These are phyloP conservation scores for Microtus pennsylvanicus DNA, from an alignment of 2,113 vertebrate genomes.

Conservation along the genomic window DNA sequence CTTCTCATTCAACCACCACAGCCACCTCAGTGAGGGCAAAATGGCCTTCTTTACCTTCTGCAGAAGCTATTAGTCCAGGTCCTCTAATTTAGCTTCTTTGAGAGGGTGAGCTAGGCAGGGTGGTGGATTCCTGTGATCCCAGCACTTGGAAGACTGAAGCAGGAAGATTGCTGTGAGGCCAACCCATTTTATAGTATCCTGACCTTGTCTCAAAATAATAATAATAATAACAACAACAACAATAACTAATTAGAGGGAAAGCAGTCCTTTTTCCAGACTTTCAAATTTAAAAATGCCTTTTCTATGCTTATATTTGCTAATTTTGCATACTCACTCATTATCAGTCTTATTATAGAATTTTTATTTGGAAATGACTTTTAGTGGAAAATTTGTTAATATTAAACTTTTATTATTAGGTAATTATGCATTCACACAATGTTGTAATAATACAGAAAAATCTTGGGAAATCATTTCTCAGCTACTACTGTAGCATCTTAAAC, in stretches of 20 bases:
- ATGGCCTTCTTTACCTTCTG: neutral
- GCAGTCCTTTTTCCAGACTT: neutral
- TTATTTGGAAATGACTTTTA: neutral
- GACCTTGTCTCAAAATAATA: too few relatives aligned
- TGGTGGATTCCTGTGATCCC: neutral
- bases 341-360: neutral
- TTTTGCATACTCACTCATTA: neutral
- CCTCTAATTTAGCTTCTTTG: neutral
- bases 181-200: too few relatives aligned
- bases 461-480: neutral
- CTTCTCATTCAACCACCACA: neutral
- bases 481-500: neutral
- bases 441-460: neutral
- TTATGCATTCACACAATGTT: neutral
- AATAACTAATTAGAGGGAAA: neutral
- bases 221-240: too few relatives aligned
- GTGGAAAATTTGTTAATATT: neutral
- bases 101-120: neutral
- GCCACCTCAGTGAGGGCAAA: neutral
- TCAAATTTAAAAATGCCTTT: conserved; percentile 23
- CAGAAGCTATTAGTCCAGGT: neutral
- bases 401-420: neutral
- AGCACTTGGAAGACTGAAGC: too few relatives aligned
- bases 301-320: neutral
- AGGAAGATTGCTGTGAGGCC: too few relatives aligned